Conservation (phyloP, 2,797 vertebrate species). For the Threskiornis aethiopicus region DNA sequence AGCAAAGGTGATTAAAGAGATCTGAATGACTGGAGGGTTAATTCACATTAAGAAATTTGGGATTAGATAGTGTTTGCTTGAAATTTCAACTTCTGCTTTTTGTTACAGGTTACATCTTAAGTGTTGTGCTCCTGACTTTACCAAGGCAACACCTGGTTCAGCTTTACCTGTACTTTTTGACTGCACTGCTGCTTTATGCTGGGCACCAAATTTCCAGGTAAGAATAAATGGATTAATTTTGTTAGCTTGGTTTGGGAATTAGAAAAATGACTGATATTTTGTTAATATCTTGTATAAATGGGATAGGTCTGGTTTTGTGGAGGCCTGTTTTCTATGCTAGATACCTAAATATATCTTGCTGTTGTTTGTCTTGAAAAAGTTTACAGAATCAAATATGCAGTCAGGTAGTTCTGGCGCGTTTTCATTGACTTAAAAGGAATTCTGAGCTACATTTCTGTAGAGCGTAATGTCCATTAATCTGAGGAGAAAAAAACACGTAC, state of each 20-base stretch:
- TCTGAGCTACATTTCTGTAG: background rate
- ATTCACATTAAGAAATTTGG: background rate
- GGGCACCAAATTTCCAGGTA: conserved; percentile 98
- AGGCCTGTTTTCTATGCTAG: background rate
- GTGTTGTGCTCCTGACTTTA: conserved; percentile 93
- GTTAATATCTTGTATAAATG: background rate
- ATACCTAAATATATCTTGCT: background rate
- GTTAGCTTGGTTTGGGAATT: background rate
- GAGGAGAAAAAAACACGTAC: background rate
- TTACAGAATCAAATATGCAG: background rate
- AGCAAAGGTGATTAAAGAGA: background rate
- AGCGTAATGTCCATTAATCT: background rate
- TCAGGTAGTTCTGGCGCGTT: background rate
- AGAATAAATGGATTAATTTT: conserved; percentile 2
- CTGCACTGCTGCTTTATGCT: conserved; percentile 92
- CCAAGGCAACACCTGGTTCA: conserved; percentile 95
- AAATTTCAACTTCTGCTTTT: background rate
- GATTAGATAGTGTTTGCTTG: background rate
- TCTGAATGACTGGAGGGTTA: background rate
- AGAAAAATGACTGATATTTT: background rate
- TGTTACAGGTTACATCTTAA: conserved; percentile 92
- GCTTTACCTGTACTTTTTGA: conserved; percentile 95
- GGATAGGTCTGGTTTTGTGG: background rate
- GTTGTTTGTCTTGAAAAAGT: background rate
- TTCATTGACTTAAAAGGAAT: background rate